phyloP scores from a whole-genome alignment of 2,797 vertebrate species.

The Arrhamphus sclerolepis region DNA sequence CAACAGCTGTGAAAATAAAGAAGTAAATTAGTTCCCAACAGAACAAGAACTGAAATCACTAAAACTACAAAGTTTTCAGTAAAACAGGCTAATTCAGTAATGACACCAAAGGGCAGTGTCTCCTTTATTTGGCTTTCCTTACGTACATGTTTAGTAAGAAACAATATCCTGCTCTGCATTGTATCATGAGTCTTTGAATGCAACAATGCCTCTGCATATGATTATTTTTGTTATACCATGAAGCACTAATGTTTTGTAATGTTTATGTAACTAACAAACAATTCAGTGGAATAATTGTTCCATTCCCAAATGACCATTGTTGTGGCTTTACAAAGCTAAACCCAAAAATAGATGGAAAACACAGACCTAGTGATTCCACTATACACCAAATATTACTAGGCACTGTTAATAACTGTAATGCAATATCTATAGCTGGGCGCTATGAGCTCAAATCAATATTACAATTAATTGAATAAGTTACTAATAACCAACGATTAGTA shows the following conservation, averaged over 20 bases:
- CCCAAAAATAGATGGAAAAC: neutral
- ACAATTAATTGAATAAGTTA: too few species aligned
- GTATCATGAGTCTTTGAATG: neutral
- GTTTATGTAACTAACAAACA: constrained; percentile 9
- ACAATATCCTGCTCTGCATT: constrained; percentile 3
- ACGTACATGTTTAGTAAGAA: neutral
- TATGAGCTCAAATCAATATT: too few species aligned
- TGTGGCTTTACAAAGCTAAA: constrained; percentile 3
- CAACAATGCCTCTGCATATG: neutral
- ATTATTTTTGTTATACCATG: constrained; percentile 12
- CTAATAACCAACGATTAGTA: too few species aligned
- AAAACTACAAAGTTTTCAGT: neutral
- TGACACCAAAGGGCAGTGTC: neutral
- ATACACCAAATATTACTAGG: neutral
- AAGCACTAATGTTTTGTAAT: constrained; percentile 16
- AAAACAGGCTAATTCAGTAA: constrained; percentile 14
- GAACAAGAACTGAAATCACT: neutral
- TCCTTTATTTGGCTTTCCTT: neutral
- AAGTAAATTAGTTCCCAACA: neutral
- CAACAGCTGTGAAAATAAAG: constrained; percentile 74
- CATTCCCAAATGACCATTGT: constrained; percentile 1
- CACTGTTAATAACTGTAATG: neutral
- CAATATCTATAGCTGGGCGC: too few species aligned
- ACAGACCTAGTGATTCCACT: neutral
- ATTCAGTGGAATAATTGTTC: constrained; percentile 17